Evolutionary conservation across 2,888 invertebrate genomes (phyloP).

Genomic region (Heliconius erato): DNA sequence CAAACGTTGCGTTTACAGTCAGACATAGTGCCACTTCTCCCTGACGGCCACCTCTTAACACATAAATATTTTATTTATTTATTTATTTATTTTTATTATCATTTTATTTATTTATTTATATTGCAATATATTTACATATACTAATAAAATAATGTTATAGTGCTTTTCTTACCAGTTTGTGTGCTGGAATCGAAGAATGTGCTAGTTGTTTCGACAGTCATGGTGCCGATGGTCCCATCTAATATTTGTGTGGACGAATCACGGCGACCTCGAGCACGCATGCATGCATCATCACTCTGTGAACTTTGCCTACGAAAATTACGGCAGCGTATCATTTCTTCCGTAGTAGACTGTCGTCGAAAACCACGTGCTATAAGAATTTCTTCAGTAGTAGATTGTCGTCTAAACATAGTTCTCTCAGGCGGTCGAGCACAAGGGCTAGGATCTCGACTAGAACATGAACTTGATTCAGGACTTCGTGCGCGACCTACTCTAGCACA

Average conservation of each 20-base stretch:
- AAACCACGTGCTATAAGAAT: constrained; percentile 96
- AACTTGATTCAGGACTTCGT: constrained; percentile 90
- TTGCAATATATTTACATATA: constrained; percentile 3
- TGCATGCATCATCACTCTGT: constrained; percentile 93
- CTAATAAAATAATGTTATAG: constrained; percentile 20
- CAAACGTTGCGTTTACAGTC: not conserved
- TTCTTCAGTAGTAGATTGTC: constrained; percentile 96
- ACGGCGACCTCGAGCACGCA: constrained; percentile 89
- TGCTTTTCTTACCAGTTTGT: constrained; percentile 91
- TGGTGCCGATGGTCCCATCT: constrained; percentile 95
- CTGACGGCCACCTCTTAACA: too few species aligned
- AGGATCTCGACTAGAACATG: constrained; percentile 93
- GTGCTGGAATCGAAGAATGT: constrained; percentile 97
- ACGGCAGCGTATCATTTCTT: constrained; percentile 96
- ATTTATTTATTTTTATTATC: too few species aligned
- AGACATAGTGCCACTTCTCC: not conserved
- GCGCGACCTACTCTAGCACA: constrained; percentile 87
- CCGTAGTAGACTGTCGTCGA: constrained; percentile 95
- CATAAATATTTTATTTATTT: too few species aligned
- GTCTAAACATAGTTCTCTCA: constrained; percentile 90
- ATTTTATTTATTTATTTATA: too few species aligned
- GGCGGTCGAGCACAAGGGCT: constrained; percentile 90
- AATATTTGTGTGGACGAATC: constrained; percentile 96
- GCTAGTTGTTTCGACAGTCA: constrained; percentile 97
- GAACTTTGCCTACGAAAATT: constrained; percentile 96